A percentile compares a stretch with the other conserved stretches of the same genome.
Evolutionary conservation across 1,140 invertebrate species (phyloP).

Genomic region (Drosophila nasuta): DNA sequence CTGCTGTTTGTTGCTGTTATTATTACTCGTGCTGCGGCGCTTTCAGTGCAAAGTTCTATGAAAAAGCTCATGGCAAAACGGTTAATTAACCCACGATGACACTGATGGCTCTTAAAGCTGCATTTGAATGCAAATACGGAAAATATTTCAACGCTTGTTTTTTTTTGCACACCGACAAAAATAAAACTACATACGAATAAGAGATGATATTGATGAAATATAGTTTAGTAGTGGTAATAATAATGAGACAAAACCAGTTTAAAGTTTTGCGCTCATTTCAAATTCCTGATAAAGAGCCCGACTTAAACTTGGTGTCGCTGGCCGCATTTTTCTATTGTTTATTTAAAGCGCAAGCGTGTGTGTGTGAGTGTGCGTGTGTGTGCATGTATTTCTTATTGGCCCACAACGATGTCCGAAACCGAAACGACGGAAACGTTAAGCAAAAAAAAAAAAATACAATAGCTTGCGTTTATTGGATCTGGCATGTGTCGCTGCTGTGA

Average conservation of each 20-base stretch:
- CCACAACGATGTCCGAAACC: conserved; percentile 20
- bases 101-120: conserved; percentile 18
- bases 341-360: conserved; percentile 16
- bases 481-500: conserved; percentile 18
- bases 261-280: conserved; percentile 52
- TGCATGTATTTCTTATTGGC: conserved; percentile 31
- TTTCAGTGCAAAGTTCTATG: conserved; percentile 61
- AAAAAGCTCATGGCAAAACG: conserved; percentile 37
- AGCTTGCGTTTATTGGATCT: conserved; percentile 32
- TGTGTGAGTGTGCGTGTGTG: conserved; percentile 28
- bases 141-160: conserved; percentile 25
- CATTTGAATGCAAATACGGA: conserved; percentile 40
- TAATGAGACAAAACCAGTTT: conserved; percentile 65
- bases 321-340: conserved; percentile 50
- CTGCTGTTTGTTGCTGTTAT: background rate
- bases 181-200: conserved; percentile 14
- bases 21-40: background rate
- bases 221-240: conserved; percentile 16
- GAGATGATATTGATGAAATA: conserved; percentile 30
- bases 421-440: conserved; percentile 50
- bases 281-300: conserved; percentile 61
- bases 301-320: conserved; percentile 21
- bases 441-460: conserved; percentile 50
- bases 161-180: conserved; percentile 34
- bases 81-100: conserved; percentile 52